Conservation (phyloP, 1,140 invertebrate species). For the Cyclargus thomasi region DNA sequence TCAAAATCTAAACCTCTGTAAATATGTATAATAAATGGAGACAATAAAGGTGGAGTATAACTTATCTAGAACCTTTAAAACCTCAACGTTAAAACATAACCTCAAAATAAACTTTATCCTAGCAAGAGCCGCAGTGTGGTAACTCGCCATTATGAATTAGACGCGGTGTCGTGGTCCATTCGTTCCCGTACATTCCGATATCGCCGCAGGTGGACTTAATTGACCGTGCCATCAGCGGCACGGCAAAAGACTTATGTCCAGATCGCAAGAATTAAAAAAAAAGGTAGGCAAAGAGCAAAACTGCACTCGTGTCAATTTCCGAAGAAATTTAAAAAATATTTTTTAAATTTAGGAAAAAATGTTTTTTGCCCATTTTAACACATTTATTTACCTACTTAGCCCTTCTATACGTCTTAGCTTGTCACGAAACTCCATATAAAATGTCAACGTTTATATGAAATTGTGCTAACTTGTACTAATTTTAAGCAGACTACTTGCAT, state of each 20-base stretch:
- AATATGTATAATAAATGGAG: not conserved
- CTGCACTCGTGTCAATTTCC: too few species aligned
- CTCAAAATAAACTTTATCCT: not conserved
- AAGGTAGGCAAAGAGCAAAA: not conserved
- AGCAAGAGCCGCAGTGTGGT: not conserved
- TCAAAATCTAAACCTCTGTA: too few species aligned
- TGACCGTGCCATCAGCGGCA: not conserved
- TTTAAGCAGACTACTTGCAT: too few species aligned
- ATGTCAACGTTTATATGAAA: too few species aligned
- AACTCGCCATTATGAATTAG: constrained; percentile 9
- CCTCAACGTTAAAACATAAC: not conserved
- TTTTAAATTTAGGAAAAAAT: too few species aligned
- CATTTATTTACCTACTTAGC: too few species aligned
- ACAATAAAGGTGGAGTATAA: not conserved
- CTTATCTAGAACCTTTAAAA: not conserved
- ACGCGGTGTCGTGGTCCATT: constrained; percentile 11
- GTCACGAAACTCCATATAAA: too few species aligned
- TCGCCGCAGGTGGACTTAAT: constrained; percentile 5
- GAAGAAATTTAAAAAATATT: too few species aligned
- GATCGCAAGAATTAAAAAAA: not conserved
- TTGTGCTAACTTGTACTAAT: too few species aligned
- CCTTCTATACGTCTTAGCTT: too few species aligned
- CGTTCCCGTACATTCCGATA: constrained; percentile 10
- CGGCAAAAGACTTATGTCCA: not conserved
- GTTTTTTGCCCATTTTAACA: too few species aligned